Percentiles rank a stretch among this genome's conserved stretches.
These are phyloP conservation scores for Myotis myotis DNA, from an alignment of 2,797 vertebrate species.

Conservation along the genomic window DNA sequence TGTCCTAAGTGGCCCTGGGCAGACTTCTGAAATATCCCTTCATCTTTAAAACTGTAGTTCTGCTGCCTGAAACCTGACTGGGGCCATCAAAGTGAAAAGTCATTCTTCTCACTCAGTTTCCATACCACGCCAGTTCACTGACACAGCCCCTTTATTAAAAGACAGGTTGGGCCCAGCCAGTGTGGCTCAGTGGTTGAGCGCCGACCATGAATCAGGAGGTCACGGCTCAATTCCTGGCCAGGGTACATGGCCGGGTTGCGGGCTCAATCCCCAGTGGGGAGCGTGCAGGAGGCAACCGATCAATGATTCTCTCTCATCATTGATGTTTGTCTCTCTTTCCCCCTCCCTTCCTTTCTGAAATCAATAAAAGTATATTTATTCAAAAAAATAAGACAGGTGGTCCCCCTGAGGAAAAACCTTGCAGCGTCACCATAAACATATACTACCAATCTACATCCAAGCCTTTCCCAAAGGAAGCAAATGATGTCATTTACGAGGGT, in stretches of 20 bases:
- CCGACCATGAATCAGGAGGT: too few relatives aligned
- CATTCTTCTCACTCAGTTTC: not conserved
- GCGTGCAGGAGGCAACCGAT: too few relatives aligned
- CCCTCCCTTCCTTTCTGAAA: too few relatives aligned
- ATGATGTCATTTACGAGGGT: not conserved
- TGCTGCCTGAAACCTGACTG: not conserved
- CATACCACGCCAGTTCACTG: not conserved
- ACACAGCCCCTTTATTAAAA: not conserved
- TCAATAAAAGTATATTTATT: too few relatives aligned
- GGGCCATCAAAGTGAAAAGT: not conserved
- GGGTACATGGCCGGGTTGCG: too few relatives aligned
- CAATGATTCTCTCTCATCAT: too few relatives aligned
- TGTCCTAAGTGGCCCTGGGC: not conserved
- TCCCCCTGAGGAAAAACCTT: not conserved
- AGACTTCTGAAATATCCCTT: not conserved
- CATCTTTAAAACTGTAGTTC: not conserved
- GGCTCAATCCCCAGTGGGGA: too few relatives aligned
- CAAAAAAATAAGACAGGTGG: too few relatives aligned
- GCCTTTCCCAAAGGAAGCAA: not conserved
- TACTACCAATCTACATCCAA: not conserved
- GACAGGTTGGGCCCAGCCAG: not conserved
- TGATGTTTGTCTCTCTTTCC: too few relatives aligned
- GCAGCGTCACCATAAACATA: not conserved
- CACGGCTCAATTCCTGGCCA: too few relatives aligned
- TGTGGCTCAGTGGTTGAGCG: too few relatives aligned